Percentiles rank a stretch among this genome's conserved stretches.
These are phyloP conservation scores for Alauda arvensis DNA, from an alignment of 2,797 vertebrate genomes.

Conservation along the genomic window DNA sequence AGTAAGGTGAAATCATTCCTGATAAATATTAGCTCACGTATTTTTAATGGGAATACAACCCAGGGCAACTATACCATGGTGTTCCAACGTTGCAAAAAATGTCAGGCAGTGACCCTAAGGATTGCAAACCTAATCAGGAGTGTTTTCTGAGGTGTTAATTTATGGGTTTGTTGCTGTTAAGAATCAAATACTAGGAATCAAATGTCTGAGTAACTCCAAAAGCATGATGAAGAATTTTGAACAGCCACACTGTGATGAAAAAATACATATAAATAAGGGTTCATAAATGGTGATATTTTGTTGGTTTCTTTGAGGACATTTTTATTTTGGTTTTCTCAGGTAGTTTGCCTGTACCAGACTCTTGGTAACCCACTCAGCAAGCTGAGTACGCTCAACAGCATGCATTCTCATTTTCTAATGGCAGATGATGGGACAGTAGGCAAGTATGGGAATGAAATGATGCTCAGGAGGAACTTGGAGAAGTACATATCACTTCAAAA, in stretches of 20 bases:
- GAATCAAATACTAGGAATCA: background rate
- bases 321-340: conserved; percentile 71
- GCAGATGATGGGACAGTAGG: conserved; percentile 93
- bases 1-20: background rate
- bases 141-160: background rate
- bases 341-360: conserved; percentile 88
- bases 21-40: background rate
- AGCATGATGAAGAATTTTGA: background rate
- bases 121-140: background rate
- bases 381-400: conserved; percentile 85
- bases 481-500: conserved; percentile 88
- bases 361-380: conserved; percentile 91
- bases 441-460: conserved; percentile 89
- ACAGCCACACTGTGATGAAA: background rate
- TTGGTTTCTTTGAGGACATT: background rate
- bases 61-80: background rate
- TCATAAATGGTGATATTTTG: background rate
- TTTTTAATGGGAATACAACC: background rate
- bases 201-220: background rate
- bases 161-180: background rate
- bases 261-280: background rate
- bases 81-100: background rate
- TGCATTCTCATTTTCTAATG: conserved; percentile 95
- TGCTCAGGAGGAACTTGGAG: conserved; percentile 86
- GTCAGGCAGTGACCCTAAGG: background rate